phyloP scores from a whole-genome alignment of 2,113 vertebrate species.

The Gasterosteus aculeatus region DNA sequence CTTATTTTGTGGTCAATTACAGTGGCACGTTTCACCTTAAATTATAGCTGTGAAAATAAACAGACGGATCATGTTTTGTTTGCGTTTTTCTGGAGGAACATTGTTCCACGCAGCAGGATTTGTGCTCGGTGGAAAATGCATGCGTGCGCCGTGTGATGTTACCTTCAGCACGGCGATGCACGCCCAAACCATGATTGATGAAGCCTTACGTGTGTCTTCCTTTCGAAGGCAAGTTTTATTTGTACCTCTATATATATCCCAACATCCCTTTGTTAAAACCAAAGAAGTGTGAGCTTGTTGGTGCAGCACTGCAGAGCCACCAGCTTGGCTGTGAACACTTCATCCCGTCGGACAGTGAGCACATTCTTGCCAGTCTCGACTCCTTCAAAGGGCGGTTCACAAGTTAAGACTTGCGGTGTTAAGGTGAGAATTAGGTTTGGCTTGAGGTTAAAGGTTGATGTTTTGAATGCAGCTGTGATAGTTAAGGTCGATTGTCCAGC shows the following conservation, averaged over 20 bases:
- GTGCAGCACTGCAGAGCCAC: no score
- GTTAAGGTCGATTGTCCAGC: neutral
- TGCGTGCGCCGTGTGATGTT: neutral
- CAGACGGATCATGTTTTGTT: conserved; percentile 25
- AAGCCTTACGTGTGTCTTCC: neutral
- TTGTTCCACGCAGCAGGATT: neutral
- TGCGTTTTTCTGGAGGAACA: conserved; percentile 10
- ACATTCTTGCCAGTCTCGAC: neutral
- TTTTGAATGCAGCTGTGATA: neutral
- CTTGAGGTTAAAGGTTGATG: neutral
- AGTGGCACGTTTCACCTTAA: conserved; percentile 34
- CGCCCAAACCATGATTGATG: neutral
- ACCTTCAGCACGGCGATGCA: neutral
- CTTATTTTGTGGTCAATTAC: conserved; percentile 60
- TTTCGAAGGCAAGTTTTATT: neutral
- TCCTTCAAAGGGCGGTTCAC: neutral
- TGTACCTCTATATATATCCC: neutral
- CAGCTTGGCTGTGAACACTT: no score
- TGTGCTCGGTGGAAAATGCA: neutral
- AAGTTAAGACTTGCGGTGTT: neutral
- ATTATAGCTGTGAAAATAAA: conserved; percentile 32
- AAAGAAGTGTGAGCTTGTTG: no score
- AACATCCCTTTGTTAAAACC: no score
- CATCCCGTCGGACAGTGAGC: neutral
- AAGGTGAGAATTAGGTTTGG: neutral